A percentile compares a stretch with the other conserved stretches of the same genome.
Evolutionary conservation across 2,797 vertebrate genomes (phyloP).

Genomic region (Anisognathus igniventris): DNA sequence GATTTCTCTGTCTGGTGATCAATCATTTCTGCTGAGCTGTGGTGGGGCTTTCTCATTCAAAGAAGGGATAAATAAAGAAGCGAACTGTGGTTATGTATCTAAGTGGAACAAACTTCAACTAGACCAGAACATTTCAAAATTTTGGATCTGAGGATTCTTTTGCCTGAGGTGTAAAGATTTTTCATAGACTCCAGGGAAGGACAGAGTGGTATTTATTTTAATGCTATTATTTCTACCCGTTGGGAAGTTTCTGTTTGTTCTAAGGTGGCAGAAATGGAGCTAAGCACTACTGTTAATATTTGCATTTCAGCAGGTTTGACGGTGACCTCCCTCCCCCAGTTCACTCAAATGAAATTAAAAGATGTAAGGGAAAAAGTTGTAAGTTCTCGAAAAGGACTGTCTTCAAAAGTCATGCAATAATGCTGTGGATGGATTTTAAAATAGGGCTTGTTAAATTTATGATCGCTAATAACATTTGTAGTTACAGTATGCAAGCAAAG

Average conservation of each 20-base stretch:
- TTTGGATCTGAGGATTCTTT: background rate
- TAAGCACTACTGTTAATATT: slow-evolving; percentile 44
- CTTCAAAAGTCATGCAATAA: slow-evolving; percentile 23
- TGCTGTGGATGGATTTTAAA: slow-evolving; percentile 43
- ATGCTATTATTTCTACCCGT: slow-evolving; percentile 4
- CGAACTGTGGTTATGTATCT: background rate
- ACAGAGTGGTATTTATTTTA: slow-evolving; percentile 12
- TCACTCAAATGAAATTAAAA: slow-evolving; percentile 47
- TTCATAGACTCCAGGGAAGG: background rate
- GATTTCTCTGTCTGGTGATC: background rate
- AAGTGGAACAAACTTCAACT: background rate
- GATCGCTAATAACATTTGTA: slow-evolving; percentile 59
- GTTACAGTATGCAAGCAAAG: slow-evolving; percentile 65
- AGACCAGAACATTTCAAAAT: background rate
- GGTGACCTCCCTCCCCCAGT: background rate
- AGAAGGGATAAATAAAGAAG: background rate
- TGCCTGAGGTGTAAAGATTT: background rate
- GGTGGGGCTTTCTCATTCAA: background rate
- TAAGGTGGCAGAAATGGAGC: slow-evolving; percentile 2
- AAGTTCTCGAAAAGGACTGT: background rate
- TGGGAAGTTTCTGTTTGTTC: slow-evolving; percentile 42
- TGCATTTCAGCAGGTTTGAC: slow-evolving; percentile 18
- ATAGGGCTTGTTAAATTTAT: slow-evolving; percentile 59
- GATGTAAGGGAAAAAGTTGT: background rate
- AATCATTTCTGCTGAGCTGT: background rate